Evolutionary conservation across 2,113 vertebrate species (phyloP).

Genomic region (Corvus hawaiiensis): DNA sequence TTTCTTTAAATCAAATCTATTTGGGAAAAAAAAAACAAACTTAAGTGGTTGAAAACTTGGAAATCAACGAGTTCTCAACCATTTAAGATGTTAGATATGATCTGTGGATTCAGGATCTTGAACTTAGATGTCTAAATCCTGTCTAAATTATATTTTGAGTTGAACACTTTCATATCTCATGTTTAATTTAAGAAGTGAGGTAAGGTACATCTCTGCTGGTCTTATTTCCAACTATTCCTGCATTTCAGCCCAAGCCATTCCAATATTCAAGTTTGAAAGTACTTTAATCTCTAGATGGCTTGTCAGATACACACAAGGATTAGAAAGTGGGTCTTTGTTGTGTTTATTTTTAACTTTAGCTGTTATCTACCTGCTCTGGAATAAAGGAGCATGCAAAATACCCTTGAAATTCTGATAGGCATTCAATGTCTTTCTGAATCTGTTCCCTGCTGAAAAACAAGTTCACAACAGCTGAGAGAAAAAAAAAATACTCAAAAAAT

Average conservation of each 20-base stretch:
- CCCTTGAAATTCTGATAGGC: neutral
- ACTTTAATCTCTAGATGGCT: neutral
- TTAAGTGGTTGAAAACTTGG: neutral
- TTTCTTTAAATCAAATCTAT: neutral
- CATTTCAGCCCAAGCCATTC: neutral
- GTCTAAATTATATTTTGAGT: neutral
- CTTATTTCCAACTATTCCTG: neutral
- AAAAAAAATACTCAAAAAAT: neutral
- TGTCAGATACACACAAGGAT: constrained; percentile 6
- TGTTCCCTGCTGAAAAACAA: neutral
- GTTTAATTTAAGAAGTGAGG: neutral
- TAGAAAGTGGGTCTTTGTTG: neutral
- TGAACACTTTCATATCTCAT: neutral
- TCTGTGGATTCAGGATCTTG: neutral
- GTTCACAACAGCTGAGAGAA: neutral
- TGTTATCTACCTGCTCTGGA: neutral
- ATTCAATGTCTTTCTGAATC: neutral
- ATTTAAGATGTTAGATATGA: neutral
- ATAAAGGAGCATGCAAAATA: neutral
- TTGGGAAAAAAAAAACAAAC: neutral
- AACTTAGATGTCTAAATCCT: neutral
- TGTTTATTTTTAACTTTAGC: constrained; percentile 44
- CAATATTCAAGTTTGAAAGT: neutral
- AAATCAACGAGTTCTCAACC: neutral
- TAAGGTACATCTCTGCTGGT: neutral